Conservation (phyloP, 2,797 vertebrate species). For the Ispidina picta region DNA sequence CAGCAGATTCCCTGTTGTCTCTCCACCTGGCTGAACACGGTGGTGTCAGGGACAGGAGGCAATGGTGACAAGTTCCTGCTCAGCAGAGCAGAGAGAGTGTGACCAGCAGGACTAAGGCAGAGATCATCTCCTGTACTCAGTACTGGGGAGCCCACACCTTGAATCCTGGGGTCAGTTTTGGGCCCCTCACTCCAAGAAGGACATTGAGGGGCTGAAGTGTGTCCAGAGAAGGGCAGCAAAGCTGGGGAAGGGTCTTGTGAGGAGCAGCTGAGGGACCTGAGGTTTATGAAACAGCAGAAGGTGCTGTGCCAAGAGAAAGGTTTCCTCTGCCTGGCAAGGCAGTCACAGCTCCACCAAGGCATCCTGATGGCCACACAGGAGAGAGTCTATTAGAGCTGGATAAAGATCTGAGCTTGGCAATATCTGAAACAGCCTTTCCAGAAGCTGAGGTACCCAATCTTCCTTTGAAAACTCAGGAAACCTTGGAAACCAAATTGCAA, state of each 20-base stretch:
- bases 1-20: background rate
- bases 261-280: background rate
- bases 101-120: background rate
- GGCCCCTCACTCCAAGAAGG: background rate
- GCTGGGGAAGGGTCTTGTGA: background rate
- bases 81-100: background rate
- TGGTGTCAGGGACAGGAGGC: background rate
- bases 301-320: background rate
- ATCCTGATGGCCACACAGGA: background rate
- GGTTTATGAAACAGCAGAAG: background rate
- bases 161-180: background rate
- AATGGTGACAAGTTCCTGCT: background rate
- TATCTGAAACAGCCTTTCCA: background rate
- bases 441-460: background rate
- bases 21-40: background rate
- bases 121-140: background rate
- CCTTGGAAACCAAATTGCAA: background rate
- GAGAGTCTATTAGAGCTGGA: background rate
- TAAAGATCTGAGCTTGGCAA: background rate
- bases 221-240: background rate
- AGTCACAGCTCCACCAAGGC: background rate
- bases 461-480: background rate
- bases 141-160: background rate
- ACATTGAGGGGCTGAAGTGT: background rate
- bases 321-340: background rate